Percentiles rank a stretch among this genome's conserved stretches.
These are phyloP conservation scores for Prolemur simus DNA, from an alignment of 2,113 vertebrate genomes.

Conservation along the genomic window DNA sequence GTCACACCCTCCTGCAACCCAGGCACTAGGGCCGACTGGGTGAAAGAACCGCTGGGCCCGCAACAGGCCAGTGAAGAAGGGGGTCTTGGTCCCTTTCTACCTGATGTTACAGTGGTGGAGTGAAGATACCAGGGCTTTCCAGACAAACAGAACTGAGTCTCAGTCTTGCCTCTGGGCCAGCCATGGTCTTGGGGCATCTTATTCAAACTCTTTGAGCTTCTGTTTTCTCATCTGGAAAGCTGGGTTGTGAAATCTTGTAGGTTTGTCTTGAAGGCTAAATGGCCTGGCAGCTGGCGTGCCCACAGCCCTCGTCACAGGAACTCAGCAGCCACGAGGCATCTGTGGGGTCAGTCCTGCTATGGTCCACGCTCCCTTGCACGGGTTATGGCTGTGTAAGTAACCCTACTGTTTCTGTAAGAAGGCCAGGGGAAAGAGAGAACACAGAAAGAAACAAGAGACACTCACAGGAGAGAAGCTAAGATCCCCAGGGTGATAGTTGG, in stretches of 20 bases:
- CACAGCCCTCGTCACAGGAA: background rate
- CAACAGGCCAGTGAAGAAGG: background rate
- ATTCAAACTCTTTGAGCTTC: background rate
- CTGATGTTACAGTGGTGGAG: background rate
- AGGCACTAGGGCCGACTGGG: background rate
- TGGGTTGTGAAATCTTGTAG: too few species aligned
- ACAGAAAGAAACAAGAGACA: background rate
- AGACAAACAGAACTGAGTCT: background rate
- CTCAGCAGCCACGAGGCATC: background rate
- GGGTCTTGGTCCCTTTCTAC: background rate
- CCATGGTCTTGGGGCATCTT: background rate
- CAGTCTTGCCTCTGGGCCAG: background rate
- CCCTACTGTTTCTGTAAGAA: background rate
- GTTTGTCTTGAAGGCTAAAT: background rate
- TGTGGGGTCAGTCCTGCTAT: background rate
- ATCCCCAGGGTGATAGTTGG: background rate
- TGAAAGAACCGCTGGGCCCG: background rate
- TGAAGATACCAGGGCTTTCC: background rate
- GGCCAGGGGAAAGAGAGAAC: background rate
- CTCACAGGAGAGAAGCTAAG: background rate
- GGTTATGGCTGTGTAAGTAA: background rate
- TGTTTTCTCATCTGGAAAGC: background rate
- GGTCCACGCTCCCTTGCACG: too few species aligned
- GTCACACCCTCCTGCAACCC: background rate
- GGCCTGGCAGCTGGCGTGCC: fast-evolving